Evolutionary conservation across 2,888 invertebrate species (phyloP).

Genomic region (Xylota segnis): DNA sequence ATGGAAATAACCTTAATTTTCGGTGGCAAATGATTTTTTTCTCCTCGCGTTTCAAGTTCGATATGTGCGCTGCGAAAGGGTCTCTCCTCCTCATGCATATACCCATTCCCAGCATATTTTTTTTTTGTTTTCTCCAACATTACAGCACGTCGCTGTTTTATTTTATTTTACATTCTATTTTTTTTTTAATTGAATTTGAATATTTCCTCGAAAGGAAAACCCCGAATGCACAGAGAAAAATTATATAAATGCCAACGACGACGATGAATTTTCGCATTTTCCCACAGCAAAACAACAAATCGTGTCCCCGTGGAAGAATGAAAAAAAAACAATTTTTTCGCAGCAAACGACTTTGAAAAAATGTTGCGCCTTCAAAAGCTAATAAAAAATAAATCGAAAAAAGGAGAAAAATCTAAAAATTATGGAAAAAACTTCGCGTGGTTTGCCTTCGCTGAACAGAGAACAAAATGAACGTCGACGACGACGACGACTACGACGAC

Average conservation of each 20-base stretch:
- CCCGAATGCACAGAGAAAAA: slow-evolving; percentile 49
- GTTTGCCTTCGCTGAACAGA: slow-evolving; percentile 68
- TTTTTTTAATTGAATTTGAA: slow-evolving; percentile 29
- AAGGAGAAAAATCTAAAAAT: slow-evolving; percentile 28
- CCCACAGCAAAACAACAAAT: slow-evolving; percentile 11
- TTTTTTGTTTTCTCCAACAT: too few relatives aligned
- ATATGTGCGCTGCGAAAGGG: slow-evolving; percentile 26
- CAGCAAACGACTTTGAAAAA: slow-evolving; percentile 31
- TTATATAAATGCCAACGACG: slow-evolving; percentile 56
- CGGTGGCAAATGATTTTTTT: background rate
- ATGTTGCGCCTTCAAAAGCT: slow-evolving; percentile 1
- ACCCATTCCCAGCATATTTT: background rate
- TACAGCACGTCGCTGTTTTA: too few relatives aligned
- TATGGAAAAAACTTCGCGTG: slow-evolving; percentile 66
- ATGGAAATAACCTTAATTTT: slow-evolving; percentile 37
- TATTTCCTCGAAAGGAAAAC: slow-evolving; percentile 52
- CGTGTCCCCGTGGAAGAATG: slow-evolving; percentile 9
- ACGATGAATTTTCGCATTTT: slow-evolving; percentile 34
- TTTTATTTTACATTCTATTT: too few relatives aligned
- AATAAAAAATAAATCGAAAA: slow-evolving; percentile 34
- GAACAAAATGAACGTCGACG: slow-evolving; percentile 74
- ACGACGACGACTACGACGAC: slow-evolving; percentile 67
- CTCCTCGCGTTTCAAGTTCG: too few relatives aligned
- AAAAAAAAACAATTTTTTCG: slow-evolving; percentile 24
- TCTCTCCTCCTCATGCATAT: slow-evolving; percentile 1